Percentiles rank a stretch among this genome's conserved stretches.
phyloP scores from a whole-genome alignment of 2,113 vertebrate genomes.

The Periophthalmodon schlosseri region DNA sequence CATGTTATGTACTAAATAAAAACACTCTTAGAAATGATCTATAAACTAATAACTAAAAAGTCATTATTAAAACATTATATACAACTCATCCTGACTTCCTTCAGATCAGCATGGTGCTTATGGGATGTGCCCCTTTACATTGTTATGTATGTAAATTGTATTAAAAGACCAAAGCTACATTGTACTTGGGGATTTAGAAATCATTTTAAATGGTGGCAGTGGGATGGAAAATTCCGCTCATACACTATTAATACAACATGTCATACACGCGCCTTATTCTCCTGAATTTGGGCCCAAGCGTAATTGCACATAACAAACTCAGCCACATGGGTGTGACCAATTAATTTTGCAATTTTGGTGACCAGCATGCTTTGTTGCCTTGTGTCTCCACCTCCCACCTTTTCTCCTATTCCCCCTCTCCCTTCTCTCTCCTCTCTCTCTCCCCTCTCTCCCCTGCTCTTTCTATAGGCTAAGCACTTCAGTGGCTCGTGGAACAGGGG shows the following conservation, averaged over 20 bases:
- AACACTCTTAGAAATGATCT: not conserved
- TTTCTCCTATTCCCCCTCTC: conserved; percentile 15
- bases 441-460: conserved; percentile 24
- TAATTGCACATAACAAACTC: conserved; percentile 57
- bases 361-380: conserved; percentile 65
- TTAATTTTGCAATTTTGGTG: conserved; percentile 70
- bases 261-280: conserved; percentile 34
- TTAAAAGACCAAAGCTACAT: not conserved
- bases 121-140: not conserved
- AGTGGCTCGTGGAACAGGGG: conserved; percentile 67
- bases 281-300: conserved; percentile 23
- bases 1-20: not conserved
- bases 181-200: not conserved
- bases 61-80: not conserved
- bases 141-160: conserved; percentile 4
- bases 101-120: not conserved
- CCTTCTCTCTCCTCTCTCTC: conserved; percentile 8
- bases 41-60: not conserved
- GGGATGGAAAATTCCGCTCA: conserved; percentile 10
- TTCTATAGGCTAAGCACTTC: conserved; percentile 69
- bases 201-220: not conserved
- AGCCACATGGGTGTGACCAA: conserved; percentile 63
- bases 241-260: conserved; percentile 13
- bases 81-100: not conserved
- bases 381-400: conserved; percentile 55